Conservation (phyloP, 2,113 vertebrate genomes). For the Fregetta grallaria region DNA sequence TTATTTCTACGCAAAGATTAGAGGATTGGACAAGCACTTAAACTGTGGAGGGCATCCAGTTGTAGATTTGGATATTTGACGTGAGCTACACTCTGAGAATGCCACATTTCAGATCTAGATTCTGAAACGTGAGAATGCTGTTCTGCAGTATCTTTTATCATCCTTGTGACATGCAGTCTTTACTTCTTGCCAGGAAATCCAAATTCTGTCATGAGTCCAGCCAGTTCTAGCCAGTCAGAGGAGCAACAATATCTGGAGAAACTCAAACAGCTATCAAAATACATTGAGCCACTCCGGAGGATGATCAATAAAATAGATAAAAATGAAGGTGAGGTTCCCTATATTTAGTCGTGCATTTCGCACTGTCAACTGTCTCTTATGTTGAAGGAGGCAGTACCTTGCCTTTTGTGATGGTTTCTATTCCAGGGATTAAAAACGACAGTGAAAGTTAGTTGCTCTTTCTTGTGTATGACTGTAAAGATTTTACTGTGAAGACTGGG, state of each 20-base stretch:
- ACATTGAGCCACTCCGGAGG: slow-evolving; percentile 92
- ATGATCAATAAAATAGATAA: slow-evolving; percentile 99
- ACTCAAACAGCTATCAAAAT: slow-evolving; percentile 95
- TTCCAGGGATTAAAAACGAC: background rate
- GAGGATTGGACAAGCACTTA: background rate
- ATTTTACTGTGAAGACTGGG: background rate
- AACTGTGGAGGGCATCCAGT: background rate
- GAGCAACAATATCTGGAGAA: slow-evolving; percentile 99
- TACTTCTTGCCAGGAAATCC: slow-evolving; percentile 84
- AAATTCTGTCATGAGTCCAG: slow-evolving; percentile 92
- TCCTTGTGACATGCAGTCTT: background rate
- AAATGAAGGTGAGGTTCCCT: slow-evolving; percentile 86
- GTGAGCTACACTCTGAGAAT: background rate
- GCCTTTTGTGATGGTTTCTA: background rate
- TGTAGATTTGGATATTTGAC: background rate
- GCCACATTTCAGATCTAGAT: background rate
- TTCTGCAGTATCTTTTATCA: background rate
- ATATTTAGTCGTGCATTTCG: background rate
- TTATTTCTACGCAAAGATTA: background rate
- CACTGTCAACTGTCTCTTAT: background rate
- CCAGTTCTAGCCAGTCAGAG: slow-evolving; percentile 87
- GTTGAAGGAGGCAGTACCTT: background rate
- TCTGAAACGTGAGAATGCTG: background rate
- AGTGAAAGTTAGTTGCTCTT: background rate
- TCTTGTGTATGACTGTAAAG: background rate